Base-by-base conservation (phyloP, 2,888 invertebrate species). In the Himalopsyche kuldschensis region DNA sequence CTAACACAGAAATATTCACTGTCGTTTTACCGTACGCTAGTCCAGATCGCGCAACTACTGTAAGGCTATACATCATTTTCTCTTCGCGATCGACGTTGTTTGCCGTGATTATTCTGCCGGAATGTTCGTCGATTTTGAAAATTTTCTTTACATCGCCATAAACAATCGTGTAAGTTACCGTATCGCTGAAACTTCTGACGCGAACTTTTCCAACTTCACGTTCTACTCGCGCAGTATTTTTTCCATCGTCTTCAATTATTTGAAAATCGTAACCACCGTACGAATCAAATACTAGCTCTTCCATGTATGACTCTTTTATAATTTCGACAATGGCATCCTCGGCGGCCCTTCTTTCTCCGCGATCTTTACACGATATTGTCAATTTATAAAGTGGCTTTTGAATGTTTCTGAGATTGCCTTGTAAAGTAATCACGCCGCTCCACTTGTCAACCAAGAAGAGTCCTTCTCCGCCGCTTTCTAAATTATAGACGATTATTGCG, bases 41-140 rank as follows among this genome's bases (percentile, higher is more conserved):
- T 1, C 95, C 95, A 81, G 94, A 94, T 87, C 95, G 94, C 0
- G 97, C 98, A 83, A 96, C 93, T n/a, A 98, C 92, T 87, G 93
- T 94, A 41, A 99, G 91, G 85, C 93, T 94, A 89, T 97, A 98
- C 81, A 93, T 93, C 86, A 95, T 92, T 88, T 93, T 93, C 87
- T 94, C 92, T 91, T 99, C 98, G 81, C 98, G 93, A 89, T 99
- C 98, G 80, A 99, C 93, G 87, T 94, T 94, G 81, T 94, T 94
- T 20, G 94, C 93, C 0, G 97, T 97, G 27, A 93, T 94, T 82
- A 98, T 96, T 77, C 93, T 92, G 0, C 98, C 98, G 17, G 94
- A 94, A 87, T 92, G 93, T 88, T 95, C 94, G 89, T 97, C 95
- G 86, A 98, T 96, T 88, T 93, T 92, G 88, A 98, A 98, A 87